phyloP scores from a whole-genome alignment of 2,888 invertebrate species.

The Drosophila paramelanica region DNA sequence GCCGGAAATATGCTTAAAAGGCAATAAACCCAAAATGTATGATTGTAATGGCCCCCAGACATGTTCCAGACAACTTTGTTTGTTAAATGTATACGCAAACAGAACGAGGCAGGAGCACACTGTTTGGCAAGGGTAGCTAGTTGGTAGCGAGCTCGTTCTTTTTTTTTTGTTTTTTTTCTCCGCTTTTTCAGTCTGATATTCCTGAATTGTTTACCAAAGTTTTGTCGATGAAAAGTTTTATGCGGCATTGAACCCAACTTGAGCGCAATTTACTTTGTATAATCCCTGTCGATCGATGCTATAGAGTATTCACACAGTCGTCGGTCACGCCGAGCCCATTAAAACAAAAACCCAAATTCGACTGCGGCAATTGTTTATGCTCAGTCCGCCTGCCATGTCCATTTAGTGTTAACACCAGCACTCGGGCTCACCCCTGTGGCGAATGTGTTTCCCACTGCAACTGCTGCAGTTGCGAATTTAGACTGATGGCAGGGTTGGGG shows the following conservation, averaged over 20 bases:
- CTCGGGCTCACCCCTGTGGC: slow-evolving; percentile 50
- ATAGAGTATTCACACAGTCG: slow-evolving; percentile 58
- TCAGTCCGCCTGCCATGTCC: slow-evolving; percentile 54
- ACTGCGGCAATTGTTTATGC: slow-evolving; percentile 64
- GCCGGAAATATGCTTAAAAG: slow-evolving; percentile 76
- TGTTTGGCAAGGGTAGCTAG: slow-evolving; percentile 51
- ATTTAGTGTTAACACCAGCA: slow-evolving; percentile 77
- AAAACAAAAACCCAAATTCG: slow-evolving; percentile 46
- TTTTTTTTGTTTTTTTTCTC: not conserved
- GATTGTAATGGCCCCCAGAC: slow-evolving; percentile 63
- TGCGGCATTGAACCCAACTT: slow-evolving; percentile 56
- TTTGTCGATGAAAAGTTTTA: slow-evolving; percentile 69
- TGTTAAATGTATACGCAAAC: slow-evolving; percentile 58
- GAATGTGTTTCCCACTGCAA: slow-evolving; percentile 25
- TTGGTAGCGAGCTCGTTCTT: slow-evolving; percentile 28
- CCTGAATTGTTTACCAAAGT: slow-evolving; percentile 60
- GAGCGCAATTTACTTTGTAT: slow-evolving; percentile 36
- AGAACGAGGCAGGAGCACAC: slow-evolving; percentile 15
- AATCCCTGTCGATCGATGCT: slow-evolving; percentile 39
- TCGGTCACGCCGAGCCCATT: slow-evolving; percentile 65
- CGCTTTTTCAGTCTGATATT: slow-evolving; percentile 42
- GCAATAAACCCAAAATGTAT: slow-evolving; percentile 70
- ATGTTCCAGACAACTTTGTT: slow-evolving; percentile 66
- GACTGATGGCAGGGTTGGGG: not conserved
- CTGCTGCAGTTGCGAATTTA: slow-evolving; percentile 27